Percentiles rank a stretch among this genome's conserved stretches.
Evolutionary conservation across 2,113 vertebrate species (phyloP).

Genomic region (Hydropotes inermis): DNA sequence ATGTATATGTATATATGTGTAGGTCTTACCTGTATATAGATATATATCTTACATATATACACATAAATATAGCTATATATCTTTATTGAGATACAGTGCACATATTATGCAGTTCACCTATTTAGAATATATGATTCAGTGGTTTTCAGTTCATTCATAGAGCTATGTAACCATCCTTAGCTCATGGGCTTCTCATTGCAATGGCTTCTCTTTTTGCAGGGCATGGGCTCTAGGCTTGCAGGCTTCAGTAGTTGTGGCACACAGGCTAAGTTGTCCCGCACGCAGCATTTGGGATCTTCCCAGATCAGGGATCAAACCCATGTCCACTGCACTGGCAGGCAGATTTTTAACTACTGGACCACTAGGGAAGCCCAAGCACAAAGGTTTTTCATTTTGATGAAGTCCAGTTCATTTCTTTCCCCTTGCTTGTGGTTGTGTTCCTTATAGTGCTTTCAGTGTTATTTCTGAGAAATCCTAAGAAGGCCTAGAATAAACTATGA

Average conservation of each 20-base stretch:
- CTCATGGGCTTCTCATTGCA: not conserved
- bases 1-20: not conserved
- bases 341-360: not conserved
- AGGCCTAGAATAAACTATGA: not conserved
- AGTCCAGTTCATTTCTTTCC: not conserved
- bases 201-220: not conserved
- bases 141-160: not conserved
- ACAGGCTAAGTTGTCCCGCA: not conserved
- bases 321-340: not conserved
- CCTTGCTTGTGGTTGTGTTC: not conserved
- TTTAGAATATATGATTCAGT: not conserved
- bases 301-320: not conserved
- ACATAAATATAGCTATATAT: not conserved
- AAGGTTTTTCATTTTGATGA: not conserved
- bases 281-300: not conserved
- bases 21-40: not conserved
- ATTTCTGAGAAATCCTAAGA: not conserved
- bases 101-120: not conserved
- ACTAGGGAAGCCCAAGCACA: not conserved
- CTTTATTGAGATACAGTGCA: not conserved
- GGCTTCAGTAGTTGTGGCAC: not conserved
- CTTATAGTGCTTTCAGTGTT: not conserved
- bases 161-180: not conserved
- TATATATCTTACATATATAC: not conserved
- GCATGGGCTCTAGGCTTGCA: not conserved